These are phyloP conservation scores for Seriola rivoliana DNA, from an alignment of 2,113 vertebrate genomes.

Conservation along the genomic window DNA sequence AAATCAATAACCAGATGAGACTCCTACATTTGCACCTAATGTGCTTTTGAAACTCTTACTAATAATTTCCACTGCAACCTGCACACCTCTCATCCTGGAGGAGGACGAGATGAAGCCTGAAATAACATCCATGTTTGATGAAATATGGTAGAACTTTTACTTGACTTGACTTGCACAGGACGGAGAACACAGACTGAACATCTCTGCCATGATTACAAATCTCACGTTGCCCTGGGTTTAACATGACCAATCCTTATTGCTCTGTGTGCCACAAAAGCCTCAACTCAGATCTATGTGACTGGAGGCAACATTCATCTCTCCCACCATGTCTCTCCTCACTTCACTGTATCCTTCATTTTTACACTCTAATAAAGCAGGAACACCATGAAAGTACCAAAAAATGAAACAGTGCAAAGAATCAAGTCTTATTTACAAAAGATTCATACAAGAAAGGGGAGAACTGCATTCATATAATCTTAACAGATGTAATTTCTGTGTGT, in stretches of 20 bases:
- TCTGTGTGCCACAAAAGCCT: neutral
- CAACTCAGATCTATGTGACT: neutral
- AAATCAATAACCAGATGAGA: slow-evolving; percentile 30
- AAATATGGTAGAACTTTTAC: neutral
- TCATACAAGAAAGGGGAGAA: slow-evolving; percentile 40
- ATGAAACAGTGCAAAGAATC: slow-evolving; percentile 36
- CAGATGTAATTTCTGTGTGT: slow-evolving; percentile 54
- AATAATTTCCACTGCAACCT: neutral
- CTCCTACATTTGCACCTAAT: slow-evolving; percentile 6
- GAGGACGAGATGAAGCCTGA: neutral
- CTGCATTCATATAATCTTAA: slow-evolving; percentile 58
- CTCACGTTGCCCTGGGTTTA: neutral
- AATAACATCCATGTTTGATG: neutral
- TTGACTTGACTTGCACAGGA: neutral
- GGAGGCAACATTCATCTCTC: slow-evolving; percentile 21
- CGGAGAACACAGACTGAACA: neutral
- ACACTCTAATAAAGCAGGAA: slow-evolving; percentile 28
- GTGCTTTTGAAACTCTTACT: neutral
- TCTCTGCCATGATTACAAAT: neutral
- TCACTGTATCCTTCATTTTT: slow-evolving; percentile 20
- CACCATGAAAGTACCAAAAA: slow-evolving; percentile 23
- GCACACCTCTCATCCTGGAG: neutral
- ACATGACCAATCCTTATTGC: neutral
- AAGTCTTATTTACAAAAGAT: slow-evolving; percentile 45
- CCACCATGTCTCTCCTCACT: neutral